phyloP scores from a whole-genome alignment of 2,113 vertebrate genomes.

The Thomomys bottae region DNA sequence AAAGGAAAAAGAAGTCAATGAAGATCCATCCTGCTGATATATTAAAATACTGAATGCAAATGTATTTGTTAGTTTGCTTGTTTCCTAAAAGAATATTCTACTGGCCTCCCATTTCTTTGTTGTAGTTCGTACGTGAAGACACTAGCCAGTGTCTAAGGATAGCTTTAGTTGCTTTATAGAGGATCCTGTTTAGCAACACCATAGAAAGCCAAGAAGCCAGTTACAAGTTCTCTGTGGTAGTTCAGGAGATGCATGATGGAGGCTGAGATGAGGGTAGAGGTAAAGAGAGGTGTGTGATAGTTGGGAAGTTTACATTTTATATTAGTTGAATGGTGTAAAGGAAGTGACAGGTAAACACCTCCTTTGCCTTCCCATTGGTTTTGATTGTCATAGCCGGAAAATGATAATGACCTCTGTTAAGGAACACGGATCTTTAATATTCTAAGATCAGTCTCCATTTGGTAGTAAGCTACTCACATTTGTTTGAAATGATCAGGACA shows the following conservation, averaged over 20 bases:
- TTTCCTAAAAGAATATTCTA: not conserved
- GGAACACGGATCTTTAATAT: not conserved
- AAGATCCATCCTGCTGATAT: not conserved
- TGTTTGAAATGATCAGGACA: not conserved
- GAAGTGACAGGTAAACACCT: not conserved
- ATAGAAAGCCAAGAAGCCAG: not conserved
- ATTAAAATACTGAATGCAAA: not conserved
- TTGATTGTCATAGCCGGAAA: not conserved
- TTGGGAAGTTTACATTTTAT: not conserved
- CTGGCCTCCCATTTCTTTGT: not conserved
- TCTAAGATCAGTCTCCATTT: not conserved
- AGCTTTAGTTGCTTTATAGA: not conserved
- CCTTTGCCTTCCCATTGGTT: not conserved
- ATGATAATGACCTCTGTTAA: not conserved
- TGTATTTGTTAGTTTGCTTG: not conserved
- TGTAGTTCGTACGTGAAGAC: not conserved
- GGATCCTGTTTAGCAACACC: no score
- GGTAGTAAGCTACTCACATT: not conserved
- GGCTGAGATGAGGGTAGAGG: not conserved
- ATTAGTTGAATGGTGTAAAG: not conserved
- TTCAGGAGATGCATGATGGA: accelerated
- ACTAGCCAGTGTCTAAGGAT: not conserved
- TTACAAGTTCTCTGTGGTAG: not conserved
- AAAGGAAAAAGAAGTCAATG: not conserved
- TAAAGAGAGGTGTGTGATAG: not conserved